phyloP scores from a whole-genome alignment of 1,140 invertebrate genomes.

The Frieseomelitta varia region DNA sequence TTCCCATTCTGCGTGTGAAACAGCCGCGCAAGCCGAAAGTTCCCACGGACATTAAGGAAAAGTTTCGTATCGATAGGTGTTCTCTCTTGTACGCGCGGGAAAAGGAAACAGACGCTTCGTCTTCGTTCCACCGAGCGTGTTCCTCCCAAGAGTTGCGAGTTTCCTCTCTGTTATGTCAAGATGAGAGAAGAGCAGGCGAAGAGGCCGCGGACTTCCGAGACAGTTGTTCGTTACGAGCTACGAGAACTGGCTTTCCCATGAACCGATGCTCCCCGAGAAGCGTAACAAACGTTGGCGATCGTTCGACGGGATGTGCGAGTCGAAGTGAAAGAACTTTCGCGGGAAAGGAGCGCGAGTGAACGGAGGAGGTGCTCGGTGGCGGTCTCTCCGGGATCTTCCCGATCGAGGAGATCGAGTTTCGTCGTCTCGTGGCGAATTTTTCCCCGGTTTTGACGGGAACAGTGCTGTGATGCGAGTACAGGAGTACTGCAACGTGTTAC shows the following conservation, averaged over 20 bases:
- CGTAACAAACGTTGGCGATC: constrained; percentile 8
- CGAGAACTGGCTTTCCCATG: neutral
- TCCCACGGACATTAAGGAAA: neutral
- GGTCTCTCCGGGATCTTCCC: neutral
- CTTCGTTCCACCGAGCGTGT: neutral
- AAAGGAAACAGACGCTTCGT: neutral
- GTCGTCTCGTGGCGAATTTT: neutral
- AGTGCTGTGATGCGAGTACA: constrained; percentile 27
- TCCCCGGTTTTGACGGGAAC: neutral
- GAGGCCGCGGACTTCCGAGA: neutral
- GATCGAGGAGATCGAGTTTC: neutral
- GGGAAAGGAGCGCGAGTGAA: constrained; percentile 18
- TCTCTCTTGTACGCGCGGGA: neutral
- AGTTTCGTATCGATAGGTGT: constrained; percentile 11
- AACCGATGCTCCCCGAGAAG: neutral
- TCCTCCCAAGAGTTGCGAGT: neutral
- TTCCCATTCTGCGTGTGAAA: neutral
- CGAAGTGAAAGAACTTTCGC: constrained; percentile 34
- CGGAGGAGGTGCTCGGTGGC: constrained; percentile 11
- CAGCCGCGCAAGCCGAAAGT: neutral
- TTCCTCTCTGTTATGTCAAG: neutral
- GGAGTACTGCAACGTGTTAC: constrained; percentile 55
- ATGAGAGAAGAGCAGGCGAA: neutral
- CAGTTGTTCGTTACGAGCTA: neutral
- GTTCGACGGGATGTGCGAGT: constrained; percentile 2